Evolutionary conservation across 2,888 invertebrate genomes (phyloP).

Genomic region (Cantharis flavilabris): DNA sequence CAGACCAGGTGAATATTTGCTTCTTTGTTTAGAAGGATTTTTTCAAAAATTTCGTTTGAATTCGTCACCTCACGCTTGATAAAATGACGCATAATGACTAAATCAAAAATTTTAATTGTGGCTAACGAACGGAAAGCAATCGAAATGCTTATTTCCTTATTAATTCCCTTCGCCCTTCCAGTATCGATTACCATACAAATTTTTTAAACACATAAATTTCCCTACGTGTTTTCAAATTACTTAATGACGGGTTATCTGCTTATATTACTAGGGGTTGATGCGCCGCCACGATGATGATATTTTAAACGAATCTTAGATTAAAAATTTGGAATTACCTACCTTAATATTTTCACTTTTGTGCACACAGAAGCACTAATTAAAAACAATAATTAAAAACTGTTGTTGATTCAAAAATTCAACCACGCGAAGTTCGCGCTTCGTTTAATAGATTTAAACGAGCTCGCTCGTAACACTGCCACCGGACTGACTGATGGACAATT

Average conservation of each 20-base stretch:
- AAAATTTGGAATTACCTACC: not conserved
- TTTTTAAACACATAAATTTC: not conserved
- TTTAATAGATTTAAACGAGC: constrained; percentile 5
- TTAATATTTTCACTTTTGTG: not conserved
- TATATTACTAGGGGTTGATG: not conserved
- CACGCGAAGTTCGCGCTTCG: not conserved
- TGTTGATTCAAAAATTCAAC: not conserved
- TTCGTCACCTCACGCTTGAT: not conserved
- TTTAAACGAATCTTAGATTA: too few relatives aligned
- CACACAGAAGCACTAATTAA: not conserved
- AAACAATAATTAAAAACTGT: not conserved
- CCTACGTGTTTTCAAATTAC: not conserved
- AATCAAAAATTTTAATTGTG: not conserved
- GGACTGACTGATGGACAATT: constrained; percentile 11
- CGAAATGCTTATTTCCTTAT: not conserved
- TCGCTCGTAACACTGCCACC: not conserved
- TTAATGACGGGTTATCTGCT: not conserved
- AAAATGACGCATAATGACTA: not conserved
- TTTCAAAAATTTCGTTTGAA: not conserved
- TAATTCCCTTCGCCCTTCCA: not conserved
- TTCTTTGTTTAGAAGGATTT: not conserved
- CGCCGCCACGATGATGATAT: not conserved
- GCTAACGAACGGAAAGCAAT: not conserved
- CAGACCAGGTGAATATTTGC: constrained; percentile 8
- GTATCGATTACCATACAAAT: not conserved